These are phyloP conservation scores for Leptodactylus fallax DNA, from an alignment of 2,797 vertebrate species.

Conservation along the genomic window DNA sequence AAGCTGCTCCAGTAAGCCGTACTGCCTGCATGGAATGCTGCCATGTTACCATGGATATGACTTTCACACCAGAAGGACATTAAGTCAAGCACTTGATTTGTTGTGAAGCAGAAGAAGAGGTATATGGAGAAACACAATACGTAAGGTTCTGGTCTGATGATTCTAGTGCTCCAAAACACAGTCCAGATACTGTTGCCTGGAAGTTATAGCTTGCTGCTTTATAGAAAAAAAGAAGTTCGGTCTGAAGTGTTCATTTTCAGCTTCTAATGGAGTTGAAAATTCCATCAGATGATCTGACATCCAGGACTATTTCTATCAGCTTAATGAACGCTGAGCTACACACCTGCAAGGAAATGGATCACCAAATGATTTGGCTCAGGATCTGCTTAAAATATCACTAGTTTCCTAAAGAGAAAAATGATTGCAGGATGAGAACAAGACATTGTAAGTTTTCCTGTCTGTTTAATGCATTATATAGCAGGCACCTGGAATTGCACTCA, in stretches of 20 bases:
- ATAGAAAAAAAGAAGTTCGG: not conserved
- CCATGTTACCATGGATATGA: conserved; percentile 64
- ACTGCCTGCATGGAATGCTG: conserved; percentile 52
- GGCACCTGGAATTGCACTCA: not conserved
- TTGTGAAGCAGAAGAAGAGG: conserved; percentile 45
- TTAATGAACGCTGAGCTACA: conserved; percentile 27
- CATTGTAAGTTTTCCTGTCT: conserved; percentile 12
- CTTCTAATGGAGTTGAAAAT: conserved; percentile 1
- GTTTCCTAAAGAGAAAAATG: conserved; percentile 12
- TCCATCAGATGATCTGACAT: conserved; percentile 32
- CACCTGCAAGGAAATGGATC: conserved; percentile 51
- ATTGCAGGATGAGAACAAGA: conserved; percentile 37
- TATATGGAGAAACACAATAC: conserved; percentile 51
- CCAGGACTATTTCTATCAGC: conserved; percentile 23
- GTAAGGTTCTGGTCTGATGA: conserved; percentile 31
- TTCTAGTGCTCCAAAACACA: conserved; percentile 25
- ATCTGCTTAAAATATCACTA: conserved; percentile 42
- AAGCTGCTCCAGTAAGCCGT: conserved; percentile 44
- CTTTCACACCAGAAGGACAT: conserved; percentile 61
- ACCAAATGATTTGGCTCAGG: conserved; percentile 29
- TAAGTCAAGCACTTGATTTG: conserved; percentile 59
- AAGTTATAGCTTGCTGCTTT: not conserved
- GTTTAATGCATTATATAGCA: conserved; percentile 16
- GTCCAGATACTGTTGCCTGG: conserved; percentile 6
- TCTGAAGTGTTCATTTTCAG: not conserved